Evolutionary conservation across 2,113 vertebrate genomes (phyloP), one percentile per base, ranked within the genome.

Genomic region (Numenius arquata): DNA sequence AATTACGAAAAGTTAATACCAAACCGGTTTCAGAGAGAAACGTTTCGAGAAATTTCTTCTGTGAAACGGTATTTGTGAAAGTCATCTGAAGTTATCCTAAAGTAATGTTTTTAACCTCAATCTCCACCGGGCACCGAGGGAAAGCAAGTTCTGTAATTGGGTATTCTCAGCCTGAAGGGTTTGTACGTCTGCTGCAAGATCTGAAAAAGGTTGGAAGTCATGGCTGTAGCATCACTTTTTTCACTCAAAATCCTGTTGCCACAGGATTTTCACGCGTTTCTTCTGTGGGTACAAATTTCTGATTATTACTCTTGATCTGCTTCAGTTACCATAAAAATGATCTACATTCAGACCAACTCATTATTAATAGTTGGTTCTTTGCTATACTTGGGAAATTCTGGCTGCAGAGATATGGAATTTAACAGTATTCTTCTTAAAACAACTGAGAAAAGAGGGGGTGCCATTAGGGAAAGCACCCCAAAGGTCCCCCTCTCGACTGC

Each of bases 381-480:
- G 45, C 47, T 19, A 3, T 29, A 0, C 23, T 34, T 62, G 23
- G 19, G 61, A 38, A 52, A 48, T 45, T 7, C 0, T 4, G 21
- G 16, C 6, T 9, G 74, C 3, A 38, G 8, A 32, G 50, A 18
- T 5, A 50, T 0, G 2, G 3, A 52, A 59, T 66, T 48, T 27
- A 56, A 21, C 15, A 11, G 7, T 18, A 18, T 6, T 19, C 5
- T 20, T 41, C 67, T 34, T 12, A 11, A 6, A 0, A 18, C 2
- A 32, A 18, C 26, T 25, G 16, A 26, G 34, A 21, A 45, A n/a
- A 58, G 12, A 18, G 41, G 32, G 55, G 32, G 14, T 8, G 8
- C 16, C 1, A 0, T 1, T 34, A 87, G 45, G 61, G 40, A 16
- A 20, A n/a, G 18, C 4, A 30, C 3, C 67, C 52, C 36, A 19